Evolutionary conservation across 2,113 vertebrate genomes (phyloP).

Genomic region (Meleagris gallopavo): DNA sequence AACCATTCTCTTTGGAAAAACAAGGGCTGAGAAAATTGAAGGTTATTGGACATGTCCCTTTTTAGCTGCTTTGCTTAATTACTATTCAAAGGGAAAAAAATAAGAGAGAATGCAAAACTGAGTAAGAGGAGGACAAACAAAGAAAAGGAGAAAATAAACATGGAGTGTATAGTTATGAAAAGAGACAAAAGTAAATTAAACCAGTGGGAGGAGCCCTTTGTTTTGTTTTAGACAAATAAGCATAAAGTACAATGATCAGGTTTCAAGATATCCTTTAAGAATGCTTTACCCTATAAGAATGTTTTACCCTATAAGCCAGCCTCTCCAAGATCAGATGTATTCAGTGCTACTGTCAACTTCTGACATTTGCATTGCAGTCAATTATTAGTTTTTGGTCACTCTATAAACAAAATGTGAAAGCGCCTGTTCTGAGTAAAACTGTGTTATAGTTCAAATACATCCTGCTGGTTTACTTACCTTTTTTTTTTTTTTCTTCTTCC

Average conservation of each 20-base stretch:
- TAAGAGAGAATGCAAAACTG: neutral
- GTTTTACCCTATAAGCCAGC: neutral
- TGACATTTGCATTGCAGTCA: neutral
- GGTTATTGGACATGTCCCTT: neutral
- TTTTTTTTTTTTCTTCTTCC: constrained; percentile 20
- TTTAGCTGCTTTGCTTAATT: neutral
- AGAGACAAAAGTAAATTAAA: neutral
- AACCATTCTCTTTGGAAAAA: neutral
- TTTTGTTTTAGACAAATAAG: neutral
- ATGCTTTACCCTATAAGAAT: neutral
- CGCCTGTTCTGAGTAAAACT: constrained; percentile 23
- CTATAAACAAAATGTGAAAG: neutral
- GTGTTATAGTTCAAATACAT: neutral
- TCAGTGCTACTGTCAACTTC: neutral
- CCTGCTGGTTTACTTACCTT: constrained; percentile 46
- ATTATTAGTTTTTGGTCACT: constrained; percentile 1
- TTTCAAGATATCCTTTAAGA: neutral
- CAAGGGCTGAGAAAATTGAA: neutral
- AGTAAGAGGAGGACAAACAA: neutral
- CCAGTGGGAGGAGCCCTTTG: neutral
- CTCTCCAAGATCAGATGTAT: neutral
- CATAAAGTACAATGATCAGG: neutral
- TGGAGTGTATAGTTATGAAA: neutral
- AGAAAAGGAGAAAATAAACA: neutral
- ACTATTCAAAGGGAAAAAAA: neutral